Conservation (phyloP, 2,113 vertebrate genomes). For the Oncorhynchus clarkii region DNA sequence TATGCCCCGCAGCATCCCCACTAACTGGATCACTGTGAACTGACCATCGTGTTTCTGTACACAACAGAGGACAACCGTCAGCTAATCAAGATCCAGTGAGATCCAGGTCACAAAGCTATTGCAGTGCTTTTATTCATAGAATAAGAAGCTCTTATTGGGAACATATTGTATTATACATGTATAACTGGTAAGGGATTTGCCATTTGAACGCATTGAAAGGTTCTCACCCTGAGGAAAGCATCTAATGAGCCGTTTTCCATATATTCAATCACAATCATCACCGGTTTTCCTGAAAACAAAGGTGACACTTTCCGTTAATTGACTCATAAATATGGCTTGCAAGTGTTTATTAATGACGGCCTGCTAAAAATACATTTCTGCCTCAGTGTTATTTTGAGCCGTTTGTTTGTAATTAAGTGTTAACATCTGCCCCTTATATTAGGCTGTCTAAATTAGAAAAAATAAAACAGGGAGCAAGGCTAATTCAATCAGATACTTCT, state of each 20-base stretch:
- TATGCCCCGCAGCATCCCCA: constrained; percentile 96
- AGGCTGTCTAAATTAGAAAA: constrained; percentile 49
- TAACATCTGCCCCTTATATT: constrained; percentile 66
- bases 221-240: constrained; percentile 94
- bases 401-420: constrained; percentile 62
- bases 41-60: constrained; percentile 94
- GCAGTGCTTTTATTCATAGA: not conserved
- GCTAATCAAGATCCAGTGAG: not conserved
- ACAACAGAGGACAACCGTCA: constrained; percentile 38
- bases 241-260: constrained; percentile 99
- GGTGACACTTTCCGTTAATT: constrained; percentile 51
- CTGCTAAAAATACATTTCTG: not conserved
- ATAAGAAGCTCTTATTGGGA: not conserved
- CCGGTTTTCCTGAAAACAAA: constrained; percentile 86
- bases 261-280: constrained; percentile 99
- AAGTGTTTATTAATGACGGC: constrained; percentile 24
- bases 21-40: constrained; percentile 97
- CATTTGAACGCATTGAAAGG: constrained; percentile 15
- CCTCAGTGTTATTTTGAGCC: constrained; percentile 54
- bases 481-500: constrained; percentile 43
- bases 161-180: not conserved
- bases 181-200: not conserved
- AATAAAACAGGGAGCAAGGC: constrained; percentile 38
- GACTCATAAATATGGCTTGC: constrained; percentile 42
- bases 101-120: not conserved